Conservation (phyloP, 2,888 invertebrate species). For the Archaeoteleia sp. region DNA sequence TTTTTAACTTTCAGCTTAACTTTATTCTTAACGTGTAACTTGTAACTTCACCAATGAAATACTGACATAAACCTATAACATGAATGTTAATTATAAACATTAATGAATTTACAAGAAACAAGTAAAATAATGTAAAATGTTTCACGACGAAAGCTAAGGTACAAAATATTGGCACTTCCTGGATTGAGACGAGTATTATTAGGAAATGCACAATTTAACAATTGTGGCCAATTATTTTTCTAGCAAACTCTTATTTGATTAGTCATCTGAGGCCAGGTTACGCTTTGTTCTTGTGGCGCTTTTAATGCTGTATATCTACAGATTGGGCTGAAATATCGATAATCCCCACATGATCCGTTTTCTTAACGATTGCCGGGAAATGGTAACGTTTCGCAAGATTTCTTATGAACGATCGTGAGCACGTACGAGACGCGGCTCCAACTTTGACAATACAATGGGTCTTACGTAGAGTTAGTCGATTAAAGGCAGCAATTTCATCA, state of each 20-base stretch:
- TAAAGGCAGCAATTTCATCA: constrained; percentile 15
- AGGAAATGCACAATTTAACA: constrained; percentile 72
- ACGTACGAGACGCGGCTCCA: no score
- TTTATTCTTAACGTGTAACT: no score
- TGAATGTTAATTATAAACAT: no score
- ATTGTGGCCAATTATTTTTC: constrained; percentile 68
- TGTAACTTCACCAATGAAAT: no score
- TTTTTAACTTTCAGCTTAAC: no score
- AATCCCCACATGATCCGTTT: neutral
- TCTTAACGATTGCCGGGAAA: constrained; percentile 23
- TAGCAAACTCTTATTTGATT: constrained; percentile 62
- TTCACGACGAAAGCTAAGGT: neutral
- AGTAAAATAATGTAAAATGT: neutral
- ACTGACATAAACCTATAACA: no score
- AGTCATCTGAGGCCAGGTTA: constrained; percentile 54
- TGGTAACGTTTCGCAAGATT: neutral
- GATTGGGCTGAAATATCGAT: neutral
- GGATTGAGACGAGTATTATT: constrained; percentile 55
- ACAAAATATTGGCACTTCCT: constrained; percentile 1
- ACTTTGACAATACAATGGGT: constrained; percentile 4
- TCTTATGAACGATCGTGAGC: no score
- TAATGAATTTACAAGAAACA: neutral
- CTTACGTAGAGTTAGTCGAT: constrained; percentile 15
- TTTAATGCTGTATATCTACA: constrained; percentile 16
- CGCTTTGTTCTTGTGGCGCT: constrained; percentile 25